Evolutionary conservation across 1,140 invertebrate species (phyloP).

Genomic region (Zeugodacus cucurbitae): DNA sequence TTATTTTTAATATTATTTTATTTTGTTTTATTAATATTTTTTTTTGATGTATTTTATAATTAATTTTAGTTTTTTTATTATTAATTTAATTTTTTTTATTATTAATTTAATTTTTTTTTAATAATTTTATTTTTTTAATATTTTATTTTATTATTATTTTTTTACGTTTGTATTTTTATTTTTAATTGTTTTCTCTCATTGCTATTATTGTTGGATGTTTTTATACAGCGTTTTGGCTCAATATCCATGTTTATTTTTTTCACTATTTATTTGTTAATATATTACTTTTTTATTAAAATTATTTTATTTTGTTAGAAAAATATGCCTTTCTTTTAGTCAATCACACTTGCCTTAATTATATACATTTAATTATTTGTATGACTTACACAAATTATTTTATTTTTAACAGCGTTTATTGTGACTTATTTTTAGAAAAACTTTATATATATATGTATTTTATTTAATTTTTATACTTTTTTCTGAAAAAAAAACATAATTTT

Average conservation of each 20-base stretch:
- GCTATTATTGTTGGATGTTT: no score
- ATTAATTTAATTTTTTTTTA: not conserved
- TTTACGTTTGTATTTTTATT: not conserved
- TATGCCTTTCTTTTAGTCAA: not conserved
- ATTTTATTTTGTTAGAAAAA: conserved; percentile 1
- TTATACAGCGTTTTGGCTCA: not conserved
- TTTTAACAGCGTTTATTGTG: no score
- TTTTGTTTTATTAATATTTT: not conserved
- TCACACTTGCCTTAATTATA: not conserved
- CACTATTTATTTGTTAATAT: not conserved
- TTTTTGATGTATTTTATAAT: not conserved
- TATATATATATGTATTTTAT: no score
- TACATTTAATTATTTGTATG: no score
- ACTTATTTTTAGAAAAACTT: no score
- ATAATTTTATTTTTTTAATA: no score
- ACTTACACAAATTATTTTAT: no score
- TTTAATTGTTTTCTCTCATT: no score
- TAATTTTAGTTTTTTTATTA: not conserved
- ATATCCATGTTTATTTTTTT: not conserved
- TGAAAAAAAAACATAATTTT: no score
- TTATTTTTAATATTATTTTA: not conserved
- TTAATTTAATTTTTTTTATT: not conserved
- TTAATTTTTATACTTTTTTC: no score
- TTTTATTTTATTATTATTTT: not conserved
- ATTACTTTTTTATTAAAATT: not conserved